Evolutionary conservation across 1,140 invertebrate genomes (phyloP).

Genomic region (Paralvinella palmiformis): DNA sequence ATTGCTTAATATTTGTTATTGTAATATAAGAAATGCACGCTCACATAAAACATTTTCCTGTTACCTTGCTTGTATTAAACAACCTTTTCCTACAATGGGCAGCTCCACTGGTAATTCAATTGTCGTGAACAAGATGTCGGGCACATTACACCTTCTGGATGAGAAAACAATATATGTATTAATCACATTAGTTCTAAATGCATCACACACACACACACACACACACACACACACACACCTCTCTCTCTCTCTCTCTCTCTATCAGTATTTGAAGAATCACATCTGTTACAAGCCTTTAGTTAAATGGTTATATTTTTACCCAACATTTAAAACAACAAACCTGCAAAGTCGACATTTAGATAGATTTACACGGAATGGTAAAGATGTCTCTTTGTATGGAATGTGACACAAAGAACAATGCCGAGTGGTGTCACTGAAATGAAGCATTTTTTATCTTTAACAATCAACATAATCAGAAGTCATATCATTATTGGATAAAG

Average conservation of each 20-base stretch:
- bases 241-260: too few relatives aligned
- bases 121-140: constrained; percentile 83
- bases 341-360: constrained; percentile 65
- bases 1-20: neutral
- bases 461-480: too few relatives aligned
- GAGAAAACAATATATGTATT: neutral
- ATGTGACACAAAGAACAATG: constrained; percentile 67
- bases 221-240: too few relatives aligned
- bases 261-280: too few relatives aligned
- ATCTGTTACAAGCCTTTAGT: neutral
- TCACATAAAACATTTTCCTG: neutral
- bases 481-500: too few relatives aligned
- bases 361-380: constrained; percentile 66
- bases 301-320: neutral
- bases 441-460: too few relatives aligned
- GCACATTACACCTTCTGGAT: constrained; percentile 70
- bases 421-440: too few relatives aligned
- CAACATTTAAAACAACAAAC: constrained; percentile 44
- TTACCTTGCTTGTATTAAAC: constrained; percentile 53
- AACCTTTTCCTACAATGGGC: constrained; percentile 66
- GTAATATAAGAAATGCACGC: neutral
- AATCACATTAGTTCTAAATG: too few relatives aligned
- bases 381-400: constrained; percentile 65
- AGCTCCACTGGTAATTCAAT: constrained; percentile 75
- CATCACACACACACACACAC: too few relatives aligned